These are phyloP conservation scores for Drosophila pruinosa DNA, from an alignment of 1,140 invertebrate species.

Conservation along the genomic window DNA sequence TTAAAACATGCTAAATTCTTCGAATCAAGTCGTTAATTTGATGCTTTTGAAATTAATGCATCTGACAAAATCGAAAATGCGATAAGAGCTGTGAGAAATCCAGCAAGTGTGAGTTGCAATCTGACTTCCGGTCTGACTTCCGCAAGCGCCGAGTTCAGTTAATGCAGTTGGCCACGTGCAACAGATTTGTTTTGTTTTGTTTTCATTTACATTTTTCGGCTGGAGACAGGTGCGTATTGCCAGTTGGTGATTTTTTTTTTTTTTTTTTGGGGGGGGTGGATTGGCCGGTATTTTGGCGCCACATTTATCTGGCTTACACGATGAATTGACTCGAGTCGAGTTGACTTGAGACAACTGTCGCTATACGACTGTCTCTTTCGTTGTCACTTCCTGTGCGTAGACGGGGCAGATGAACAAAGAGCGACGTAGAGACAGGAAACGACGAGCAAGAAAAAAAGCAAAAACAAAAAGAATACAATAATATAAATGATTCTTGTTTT, in stretches of 20 bases:
- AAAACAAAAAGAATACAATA: not conserved
- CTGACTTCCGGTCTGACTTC: slow-evolving; percentile 3
- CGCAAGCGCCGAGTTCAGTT: slow-evolving; percentile 2
- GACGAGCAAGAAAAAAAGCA: not conserved
- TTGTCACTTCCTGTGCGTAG: slow-evolving; percentile 47
- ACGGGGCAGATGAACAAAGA: slow-evolving; percentile 50
- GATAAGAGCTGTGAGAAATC: not conserved
- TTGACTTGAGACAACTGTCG: no score
- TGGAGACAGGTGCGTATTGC: not conserved
- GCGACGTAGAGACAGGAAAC: slow-evolving; percentile 40
- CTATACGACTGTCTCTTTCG: not conserved
- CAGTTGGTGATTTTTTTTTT: no score
- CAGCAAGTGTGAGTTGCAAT: not conserved
- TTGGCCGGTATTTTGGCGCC: not conserved
- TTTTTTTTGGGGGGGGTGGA: not conserved
- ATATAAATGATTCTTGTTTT: slow-evolving; percentile 26
- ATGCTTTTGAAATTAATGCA: not conserved
- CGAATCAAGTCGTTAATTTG: not conserved
- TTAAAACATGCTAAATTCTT: not conserved
- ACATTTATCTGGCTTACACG: no score
- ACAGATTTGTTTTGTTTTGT: not conserved
- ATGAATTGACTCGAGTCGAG: no score
- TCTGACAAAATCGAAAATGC: not conserved
- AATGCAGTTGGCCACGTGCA: slow-evolving; percentile 28
- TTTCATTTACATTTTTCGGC: not conserved